phyloP scores from a whole-genome alignment of 2,113 vertebrate species.

The Cygnus buccinator region DNA sequence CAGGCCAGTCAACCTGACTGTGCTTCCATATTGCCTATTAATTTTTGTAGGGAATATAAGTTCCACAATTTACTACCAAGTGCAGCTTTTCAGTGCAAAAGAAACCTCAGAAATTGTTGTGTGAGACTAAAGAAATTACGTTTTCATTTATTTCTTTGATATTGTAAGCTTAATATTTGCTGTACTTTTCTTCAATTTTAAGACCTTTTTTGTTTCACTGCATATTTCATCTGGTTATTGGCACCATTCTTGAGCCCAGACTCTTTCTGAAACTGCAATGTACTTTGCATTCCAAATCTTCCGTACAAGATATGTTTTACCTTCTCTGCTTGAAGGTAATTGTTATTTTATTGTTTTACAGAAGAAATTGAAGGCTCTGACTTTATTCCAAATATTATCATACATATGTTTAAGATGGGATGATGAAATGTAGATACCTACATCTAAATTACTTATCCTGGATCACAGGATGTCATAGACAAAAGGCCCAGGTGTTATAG shows the following conservation, averaged over 20 bases:
- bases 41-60: neutral
- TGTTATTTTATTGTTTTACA: neutral
- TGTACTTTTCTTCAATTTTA: neutral
- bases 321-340: neutral
- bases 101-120: neutral
- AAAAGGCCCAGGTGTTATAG: fast-evolving
- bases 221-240: neutral
- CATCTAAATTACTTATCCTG: neutral
- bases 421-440: neutral
- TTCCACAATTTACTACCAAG: neutral
- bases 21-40: neutral
- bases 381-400: neutral
- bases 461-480: neutral
- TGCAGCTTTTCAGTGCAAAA: neutral
- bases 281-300: neutral
- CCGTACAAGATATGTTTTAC: neutral
- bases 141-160: neutral
- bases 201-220: neutral
- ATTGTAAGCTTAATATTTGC: neutral
- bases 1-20: neutral
- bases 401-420: neutral
- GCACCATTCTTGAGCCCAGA: neutral
- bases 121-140: neutral
- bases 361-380: neutral
- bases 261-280: neutral